Conservation (phyloP, 2,888 invertebrate genomes). For the Chesias legatella region DNA sequence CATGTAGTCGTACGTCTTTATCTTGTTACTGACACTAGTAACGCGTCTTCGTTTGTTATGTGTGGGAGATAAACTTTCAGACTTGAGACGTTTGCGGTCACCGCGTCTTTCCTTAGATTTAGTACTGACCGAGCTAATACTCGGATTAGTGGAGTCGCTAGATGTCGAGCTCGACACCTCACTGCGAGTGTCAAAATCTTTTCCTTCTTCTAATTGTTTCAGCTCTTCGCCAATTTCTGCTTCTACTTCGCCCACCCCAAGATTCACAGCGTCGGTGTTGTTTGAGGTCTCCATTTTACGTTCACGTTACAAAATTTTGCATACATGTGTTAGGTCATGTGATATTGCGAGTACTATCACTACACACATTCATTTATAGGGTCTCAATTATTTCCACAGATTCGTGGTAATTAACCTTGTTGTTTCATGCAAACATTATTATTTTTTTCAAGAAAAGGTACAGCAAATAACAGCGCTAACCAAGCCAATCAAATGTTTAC, state of each 20-base stretch:
- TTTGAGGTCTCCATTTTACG: slow-evolving; percentile 73
- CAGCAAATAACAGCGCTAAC: neutral
- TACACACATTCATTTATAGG: no score
- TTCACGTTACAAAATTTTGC: slow-evolving; percentile 6
- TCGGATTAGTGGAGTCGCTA: slow-evolving; percentile 85
- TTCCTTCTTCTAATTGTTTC: slow-evolving; percentile 87
- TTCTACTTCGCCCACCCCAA: slow-evolving; percentile 84
- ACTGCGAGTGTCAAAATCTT: slow-evolving; percentile 90
- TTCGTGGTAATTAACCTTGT: no score
- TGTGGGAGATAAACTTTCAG: slow-evolving; percentile 63
- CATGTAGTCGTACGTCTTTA: slow-evolving; percentile 90
- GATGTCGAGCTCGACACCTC: slow-evolving; percentile 93
- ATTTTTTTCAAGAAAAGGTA: no score
- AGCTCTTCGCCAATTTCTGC: slow-evolving; percentile 90
- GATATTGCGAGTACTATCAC: no score
- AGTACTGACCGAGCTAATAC: slow-evolving; percentile 88
- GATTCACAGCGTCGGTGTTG: slow-evolving; percentile 82
- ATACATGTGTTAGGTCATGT: slow-evolving; percentile 6
- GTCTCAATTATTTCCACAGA: no score
- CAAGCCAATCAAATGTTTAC: neutral
- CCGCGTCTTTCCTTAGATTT: slow-evolving; percentile 82
- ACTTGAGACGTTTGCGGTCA: slow-evolving; percentile 79
- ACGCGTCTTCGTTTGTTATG: slow-evolving; percentile 61
- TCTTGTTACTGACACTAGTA: slow-evolving; percentile 54
- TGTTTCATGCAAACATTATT: no score